Base-by-base conservation (phyloP, 2,797 vertebrate genomes). In the Chelonia mydas region DNA sequence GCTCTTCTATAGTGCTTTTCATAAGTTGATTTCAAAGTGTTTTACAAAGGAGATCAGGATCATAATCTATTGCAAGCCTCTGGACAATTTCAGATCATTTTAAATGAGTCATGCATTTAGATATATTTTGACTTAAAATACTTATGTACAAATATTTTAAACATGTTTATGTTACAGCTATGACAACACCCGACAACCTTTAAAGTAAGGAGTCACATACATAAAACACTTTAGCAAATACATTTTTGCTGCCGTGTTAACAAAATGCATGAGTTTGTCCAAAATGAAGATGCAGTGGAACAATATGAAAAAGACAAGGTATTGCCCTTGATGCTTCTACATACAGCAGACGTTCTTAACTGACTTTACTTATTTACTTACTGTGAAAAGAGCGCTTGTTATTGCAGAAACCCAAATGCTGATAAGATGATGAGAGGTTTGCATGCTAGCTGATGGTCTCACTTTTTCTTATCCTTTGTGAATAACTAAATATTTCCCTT, bases 401-500 rank as follows among this genome's bases (percentile, higher is more conserved):
- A 47, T 51, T 27, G 53, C 31, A 90, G 89, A 96, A 96, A 89
- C 68, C 92, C 95, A 92, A 88, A 89, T 3, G 90, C 57, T 94
- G 86, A 68, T 57, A 82, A 90, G 95, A 97, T 97, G 97, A 97
- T 97, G 95, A 97, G 91, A 94, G 96, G 94, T 95, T 95, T 96
- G 87, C 59, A 76, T 51, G 90, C 82, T 86, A 90, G 89, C 47
- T 96, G 96, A 96, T 97, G 94, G 95, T 95, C 94, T 97, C 95
- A 88, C 96, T 98, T 97, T 98, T 65, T n/a, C 78, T 97, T 94
- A 94, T 96, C 94, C 95, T 97, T 93, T 95, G 94, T 86, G 89
- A 97, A 97, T 90, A 97, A 96, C 96, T 97, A 95, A 97, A 19
- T 61, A 85, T 96, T 97, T 95, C 97, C 96, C 97, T 93, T 77